A percentile compares a stretch with the other conserved stretches of the same genome.
Evolutionary conservation across 2,797 vertebrate genomes (phyloP).

Genomic region (Platalea minor): DNA sequence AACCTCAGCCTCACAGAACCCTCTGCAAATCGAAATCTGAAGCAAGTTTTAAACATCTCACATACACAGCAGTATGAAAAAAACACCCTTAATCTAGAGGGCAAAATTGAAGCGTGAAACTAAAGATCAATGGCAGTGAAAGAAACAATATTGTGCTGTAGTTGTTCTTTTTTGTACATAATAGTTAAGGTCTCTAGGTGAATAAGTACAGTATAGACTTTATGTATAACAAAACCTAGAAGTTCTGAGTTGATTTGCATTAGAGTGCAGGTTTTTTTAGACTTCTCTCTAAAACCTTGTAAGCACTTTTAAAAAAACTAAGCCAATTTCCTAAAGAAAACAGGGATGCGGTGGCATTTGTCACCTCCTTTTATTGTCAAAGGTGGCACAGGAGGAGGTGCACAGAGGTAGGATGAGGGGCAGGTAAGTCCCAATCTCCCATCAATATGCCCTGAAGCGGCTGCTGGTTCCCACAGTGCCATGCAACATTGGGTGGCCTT

Average conservation of each 20-base stretch:
- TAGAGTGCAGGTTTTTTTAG: neutral
- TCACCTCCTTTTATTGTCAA: neutral
- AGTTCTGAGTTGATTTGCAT: neutral
- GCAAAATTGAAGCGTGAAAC: constrained; percentile 20
- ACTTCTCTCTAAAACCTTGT: neutral
- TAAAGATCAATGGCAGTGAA: constrained; percentile 7
- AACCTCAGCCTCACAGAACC: neutral
- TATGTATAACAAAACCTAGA: neutral
- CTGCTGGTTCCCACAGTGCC: neutral
- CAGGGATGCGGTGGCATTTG: neutral
- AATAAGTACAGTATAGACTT: neutral
- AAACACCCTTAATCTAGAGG: neutral
- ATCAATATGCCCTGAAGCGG: neutral
- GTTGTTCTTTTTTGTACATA: neutral
- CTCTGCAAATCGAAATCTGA: constrained; percentile 24
- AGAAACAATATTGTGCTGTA: neutral
- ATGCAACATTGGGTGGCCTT: fast-evolving
- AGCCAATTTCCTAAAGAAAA: neutral
- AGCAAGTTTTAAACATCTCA: neutral
- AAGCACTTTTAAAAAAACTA: neutral
- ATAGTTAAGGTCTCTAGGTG: neutral
- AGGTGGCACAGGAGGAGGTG: neutral
- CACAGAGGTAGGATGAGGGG: neutral
- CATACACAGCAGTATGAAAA: neutral
- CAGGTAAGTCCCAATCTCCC: neutral